Conservation (phyloP, 2,113 vertebrate genomes). For the Zosterops hypoxanthus region DNA sequence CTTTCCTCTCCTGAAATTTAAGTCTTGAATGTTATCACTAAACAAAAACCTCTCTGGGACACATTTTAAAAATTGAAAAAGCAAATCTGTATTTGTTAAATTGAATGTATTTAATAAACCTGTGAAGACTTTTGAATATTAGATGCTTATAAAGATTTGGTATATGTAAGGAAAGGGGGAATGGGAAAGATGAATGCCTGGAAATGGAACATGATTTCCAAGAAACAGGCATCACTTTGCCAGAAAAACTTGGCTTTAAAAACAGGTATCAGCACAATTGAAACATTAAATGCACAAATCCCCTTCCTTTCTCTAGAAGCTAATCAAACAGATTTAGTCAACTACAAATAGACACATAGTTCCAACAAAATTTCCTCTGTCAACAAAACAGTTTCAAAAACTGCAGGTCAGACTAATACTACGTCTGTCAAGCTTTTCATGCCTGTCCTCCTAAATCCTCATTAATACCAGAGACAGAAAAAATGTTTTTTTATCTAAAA, state of each 20-base stretch:
- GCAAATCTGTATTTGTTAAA: not conserved
- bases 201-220: not conserved
- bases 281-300: not conserved
- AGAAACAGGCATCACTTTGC: not conserved
- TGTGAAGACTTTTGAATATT: not conserved
- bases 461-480: not conserved
- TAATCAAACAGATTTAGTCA: not conserved
- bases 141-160: not conserved
- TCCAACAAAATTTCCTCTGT: not conserved
- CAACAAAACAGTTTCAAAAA: not conserved
- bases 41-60: not conserved
- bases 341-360: not conserved
- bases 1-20: not conserved
- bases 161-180: not conserved
- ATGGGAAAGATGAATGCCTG: not conserved
- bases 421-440: not conserved
- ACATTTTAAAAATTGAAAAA: not conserved
- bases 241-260: slow-evolving; percentile 15
- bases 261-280: not conserved
- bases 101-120: not conserved
- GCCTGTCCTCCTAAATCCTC: not conserved
- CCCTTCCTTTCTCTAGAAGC: not conserved
- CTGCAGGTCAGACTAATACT: not conserved
- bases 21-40: not conserved
- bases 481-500: not conserved